Evolutionary conservation across 2,797 vertebrate species (phyloP), one percentile per base, ranked within the genome.

Genomic region (Enteromius treurensis): DNA sequence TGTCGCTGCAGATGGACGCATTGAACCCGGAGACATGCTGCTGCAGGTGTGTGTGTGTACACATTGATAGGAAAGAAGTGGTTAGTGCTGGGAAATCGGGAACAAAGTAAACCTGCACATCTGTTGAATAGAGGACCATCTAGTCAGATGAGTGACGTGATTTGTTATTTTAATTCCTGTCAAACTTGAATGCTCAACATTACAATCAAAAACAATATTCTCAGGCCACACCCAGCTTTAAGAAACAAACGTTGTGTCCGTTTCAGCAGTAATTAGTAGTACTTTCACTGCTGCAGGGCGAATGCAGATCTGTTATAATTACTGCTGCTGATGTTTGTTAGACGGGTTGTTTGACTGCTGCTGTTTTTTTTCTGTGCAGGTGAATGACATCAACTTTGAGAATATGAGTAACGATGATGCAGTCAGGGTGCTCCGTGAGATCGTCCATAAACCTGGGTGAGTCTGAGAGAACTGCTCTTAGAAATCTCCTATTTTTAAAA

Each of bases 341-440:
- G 23, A 51, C 15, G 9, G n/a, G 21, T 53, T 32, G 65, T 65
- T 49, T 23, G 10, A 67, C 64, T 5, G n/a, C 47, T 65, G 23
- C 81, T 1, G 34, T 51, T 65, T 69, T 32, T 70, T 10, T 79
- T 26, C 10, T 58, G 11, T 21, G 1, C 80, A 98, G 97, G 97
- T 98, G 71, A 98, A 98, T 3, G 97, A 97, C 90, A 97, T 97
- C 82, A 97, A 97, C 90, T 97, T 97, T 85, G 97, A 98, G 88
- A 97, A 97, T 81, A 98, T 98, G 97, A 97, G 96, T 87, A 98
- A 98, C 0, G 97, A 98, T 0, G 97, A 98, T 10, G 97, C 97
- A 0, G 97, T 98, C 3, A 93, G 97, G 11, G 96, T 97, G 0
- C 93, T 98, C 87, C 93, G 97, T 74, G 97, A 98, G 88, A 97